Evolutionary conservation across 2,797 vertebrate genomes (phyloP).

Genomic region (Gephyroberyx darwinii): DNA sequence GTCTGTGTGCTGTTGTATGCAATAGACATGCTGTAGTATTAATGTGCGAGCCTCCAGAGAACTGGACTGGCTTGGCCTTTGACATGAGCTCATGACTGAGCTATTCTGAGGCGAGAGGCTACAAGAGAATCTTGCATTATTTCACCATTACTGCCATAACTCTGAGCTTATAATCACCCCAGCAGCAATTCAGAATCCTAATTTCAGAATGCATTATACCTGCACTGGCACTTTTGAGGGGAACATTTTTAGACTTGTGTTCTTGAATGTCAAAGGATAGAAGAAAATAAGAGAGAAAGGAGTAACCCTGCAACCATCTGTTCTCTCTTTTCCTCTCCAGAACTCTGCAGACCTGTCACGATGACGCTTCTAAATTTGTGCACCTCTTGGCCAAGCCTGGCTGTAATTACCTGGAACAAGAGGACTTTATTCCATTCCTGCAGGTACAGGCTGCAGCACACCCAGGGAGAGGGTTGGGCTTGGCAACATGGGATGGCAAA

Average conservation of each 20-base stretch:
- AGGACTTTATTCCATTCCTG: conserved; percentile 97
- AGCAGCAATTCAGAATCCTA: conserved; percentile 67
- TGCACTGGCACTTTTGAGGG: conserved; percentile 39
- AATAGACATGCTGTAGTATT: conserved; percentile 67
- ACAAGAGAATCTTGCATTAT: conserved; percentile 53
- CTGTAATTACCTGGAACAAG: conserved; percentile 93
- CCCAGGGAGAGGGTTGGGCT: conserved; percentile 60
- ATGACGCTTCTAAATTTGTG: conserved; percentile 92
- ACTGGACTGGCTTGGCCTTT: conserved; percentile 57
- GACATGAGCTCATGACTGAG: conserved; percentile 60
- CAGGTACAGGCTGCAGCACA: conserved; percentile 85
- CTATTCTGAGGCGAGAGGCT: conserved; percentile 63
- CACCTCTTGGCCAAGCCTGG: conserved; percentile 93
- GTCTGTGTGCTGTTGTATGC: conserved; percentile 31
- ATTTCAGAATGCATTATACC: conserved; percentile 73
- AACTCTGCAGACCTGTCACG: conserved; percentile 92
- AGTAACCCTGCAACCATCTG: conserved; percentile 79
- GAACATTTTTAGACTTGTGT: conserved; percentile 45
- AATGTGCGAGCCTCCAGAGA: conserved; percentile 61
- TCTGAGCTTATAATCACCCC: conserved; percentile 50
- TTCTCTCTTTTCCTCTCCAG: conserved; percentile 83
- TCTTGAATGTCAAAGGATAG: conserved; percentile 48
- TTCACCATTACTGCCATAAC: conserved; percentile 44
- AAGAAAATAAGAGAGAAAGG: conserved; percentile 27
- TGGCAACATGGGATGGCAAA: conserved; percentile 49